phyloP scores from a whole-genome alignment of 2,113 vertebrate species.

The Cyanistes caeruleus region DNA sequence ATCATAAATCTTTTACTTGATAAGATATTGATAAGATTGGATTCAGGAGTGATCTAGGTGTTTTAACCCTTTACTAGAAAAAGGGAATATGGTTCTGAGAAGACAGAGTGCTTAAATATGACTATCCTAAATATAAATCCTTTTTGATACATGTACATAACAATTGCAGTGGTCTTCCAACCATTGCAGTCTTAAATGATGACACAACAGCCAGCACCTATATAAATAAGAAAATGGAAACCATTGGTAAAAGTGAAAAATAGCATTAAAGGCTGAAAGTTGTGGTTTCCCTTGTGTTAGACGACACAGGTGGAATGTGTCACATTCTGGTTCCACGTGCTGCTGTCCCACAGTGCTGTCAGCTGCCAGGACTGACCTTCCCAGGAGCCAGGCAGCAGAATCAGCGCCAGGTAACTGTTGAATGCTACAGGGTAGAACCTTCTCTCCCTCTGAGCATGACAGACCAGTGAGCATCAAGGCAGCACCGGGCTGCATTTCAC shows the following conservation, averaged over 20 bases:
- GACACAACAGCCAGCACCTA: not conserved
- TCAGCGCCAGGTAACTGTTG: not conserved
- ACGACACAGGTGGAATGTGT: not conserved
- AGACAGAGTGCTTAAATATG: not conserved
- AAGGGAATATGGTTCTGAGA: not conserved
- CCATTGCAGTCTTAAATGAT: not conserved
- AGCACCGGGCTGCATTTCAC: not conserved
- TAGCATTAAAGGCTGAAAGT: not conserved
- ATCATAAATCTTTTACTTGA: not conserved
- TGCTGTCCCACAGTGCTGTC: not conserved
- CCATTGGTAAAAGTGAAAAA: not conserved
- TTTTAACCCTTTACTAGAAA: not conserved
- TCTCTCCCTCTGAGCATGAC: not conserved
- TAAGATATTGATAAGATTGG: not conserved
- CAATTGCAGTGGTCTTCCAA: not conserved
- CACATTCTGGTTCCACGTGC: not conserved
- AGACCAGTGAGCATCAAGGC: not conserved
- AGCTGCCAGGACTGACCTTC: not conserved
- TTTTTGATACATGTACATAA: not conserved
- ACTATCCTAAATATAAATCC: not conserved
- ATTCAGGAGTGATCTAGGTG: not conserved
- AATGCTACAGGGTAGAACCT: not conserved
- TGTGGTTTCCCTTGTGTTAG: rapidly evolving
- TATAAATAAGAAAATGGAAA: not conserved
- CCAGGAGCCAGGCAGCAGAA: not conserved